Evolutionary conservation across 2,888 invertebrate genomes (phyloP).

Genomic region (Elysia crispata): DNA sequence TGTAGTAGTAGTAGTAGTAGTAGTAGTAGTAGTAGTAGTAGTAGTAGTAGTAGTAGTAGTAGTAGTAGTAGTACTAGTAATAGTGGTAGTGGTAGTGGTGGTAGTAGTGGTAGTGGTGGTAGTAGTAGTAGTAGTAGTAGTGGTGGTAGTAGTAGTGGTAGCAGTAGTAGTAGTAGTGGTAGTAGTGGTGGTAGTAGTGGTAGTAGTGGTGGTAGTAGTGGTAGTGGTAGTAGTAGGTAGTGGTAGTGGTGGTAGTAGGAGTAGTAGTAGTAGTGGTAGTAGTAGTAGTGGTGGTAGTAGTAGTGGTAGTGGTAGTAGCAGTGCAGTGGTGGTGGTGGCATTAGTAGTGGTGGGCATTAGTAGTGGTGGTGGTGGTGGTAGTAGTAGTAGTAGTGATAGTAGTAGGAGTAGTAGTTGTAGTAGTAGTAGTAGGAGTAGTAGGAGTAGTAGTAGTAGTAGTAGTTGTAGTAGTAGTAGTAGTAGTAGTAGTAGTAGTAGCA

Average conservation of each 20-base stretch:
- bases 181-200: conserved; percentile 18
- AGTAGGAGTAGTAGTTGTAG: too few relatives aligned
- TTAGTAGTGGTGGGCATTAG: neutral
- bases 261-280: too few relatives aligned
- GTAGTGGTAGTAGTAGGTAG: neutral
- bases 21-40: conserved; percentile 31
- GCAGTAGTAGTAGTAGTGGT: conserved; percentile 21
- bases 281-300: too few relatives aligned
- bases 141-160: conserved; percentile 23
- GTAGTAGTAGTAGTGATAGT: too few relatives aligned
- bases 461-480: neutral
- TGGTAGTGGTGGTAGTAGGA: too few relatives aligned
- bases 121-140: conserved; percentile 18
- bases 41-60: conserved; percentile 26
- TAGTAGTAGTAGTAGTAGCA: neutral
- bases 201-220: neutral
- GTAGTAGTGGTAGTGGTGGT: conserved; percentile 29
- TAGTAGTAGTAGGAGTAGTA: too few relatives aligned
- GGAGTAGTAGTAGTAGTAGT: too few relatives aligned
- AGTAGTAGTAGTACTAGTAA: conserved; percentile 28
- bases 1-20: conserved; percentile 23
- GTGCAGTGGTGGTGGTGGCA: too few relatives aligned
- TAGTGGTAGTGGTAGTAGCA: too few relatives aligned
- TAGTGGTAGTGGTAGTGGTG: conserved; percentile 30
- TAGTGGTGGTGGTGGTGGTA: neutral